These are phyloP conservation scores for Papilio aristodemus DNA, from an alignment of 1,140 invertebrate species.

Conservation along the genomic window DNA sequence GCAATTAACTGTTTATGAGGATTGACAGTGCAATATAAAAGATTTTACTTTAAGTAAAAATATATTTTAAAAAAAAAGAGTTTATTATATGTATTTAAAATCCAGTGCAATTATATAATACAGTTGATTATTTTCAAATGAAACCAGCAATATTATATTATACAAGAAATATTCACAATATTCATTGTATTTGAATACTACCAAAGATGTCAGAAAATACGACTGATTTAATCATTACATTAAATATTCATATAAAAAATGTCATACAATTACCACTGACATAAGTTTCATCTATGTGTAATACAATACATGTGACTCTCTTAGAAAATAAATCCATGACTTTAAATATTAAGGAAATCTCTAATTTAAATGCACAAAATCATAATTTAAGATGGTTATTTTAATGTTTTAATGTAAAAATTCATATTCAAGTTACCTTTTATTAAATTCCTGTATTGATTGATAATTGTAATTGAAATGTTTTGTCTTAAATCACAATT, in stretches of 20 bases:
- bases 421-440: constrained; percentile 26
- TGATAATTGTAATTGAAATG: constrained; percentile 27
- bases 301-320: constrained; percentile 22
- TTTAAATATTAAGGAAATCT: constrained; percentile 22
- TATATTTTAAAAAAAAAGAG: constrained; percentile 53
- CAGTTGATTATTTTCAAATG: constrained; percentile 44
- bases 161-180: constrained; percentile 42
- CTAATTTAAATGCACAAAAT: constrained; percentile 62
- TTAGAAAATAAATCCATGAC: constrained; percentile 25
- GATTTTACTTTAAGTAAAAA: constrained; percentile 76
- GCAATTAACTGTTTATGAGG: constrained; percentile 58
- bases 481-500: too few relatives aligned
- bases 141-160: constrained; percentile 49
- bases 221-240: constrained; percentile 62
- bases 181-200: constrained; percentile 54
- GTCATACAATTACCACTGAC: constrained; percentile 54
- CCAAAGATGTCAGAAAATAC: constrained; percentile 66
- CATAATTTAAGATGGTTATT: constrained; percentile 57
- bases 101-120: constrained; percentile 68
- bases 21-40: constrained; percentile 76
- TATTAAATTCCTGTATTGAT: constrained; percentile 6
- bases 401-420: constrained; percentile 29
- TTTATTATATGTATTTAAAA: constrained; percentile 58
- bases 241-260: constrained; percentile 51
- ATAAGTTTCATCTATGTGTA: constrained; percentile 40